Base-by-base conservation (phyloP, 2,113 vertebrate species). In the Petroica traversi region DNA sequence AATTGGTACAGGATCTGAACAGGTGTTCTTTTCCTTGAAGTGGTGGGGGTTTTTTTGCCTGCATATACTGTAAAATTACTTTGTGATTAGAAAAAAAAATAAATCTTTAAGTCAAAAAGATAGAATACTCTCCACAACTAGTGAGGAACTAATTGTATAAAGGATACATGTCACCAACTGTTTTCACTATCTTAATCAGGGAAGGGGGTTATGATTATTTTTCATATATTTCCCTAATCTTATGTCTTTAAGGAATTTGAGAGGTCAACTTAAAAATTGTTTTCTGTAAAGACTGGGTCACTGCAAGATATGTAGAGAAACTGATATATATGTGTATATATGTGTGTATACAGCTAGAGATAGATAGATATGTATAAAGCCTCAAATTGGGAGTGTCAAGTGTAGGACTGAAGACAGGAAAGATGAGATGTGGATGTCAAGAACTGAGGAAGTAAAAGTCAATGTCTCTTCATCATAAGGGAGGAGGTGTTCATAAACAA, bases 181-280 rank as follows among this genome's bases (percentile, higher is more conserved):
- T 95, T 95, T 94, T 22, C 28, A 43, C 73, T 95, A 41, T 63
- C 28, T 20, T 78, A 43, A 68, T 66, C 41, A 73, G 66, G 33
- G 64, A 63, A 89, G 58, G n/a, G 5, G 0, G 2, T 45, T 67
- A 23, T 55, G 19, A 8, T 4, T 52, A 29, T 52, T 61, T 48
- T 92, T 77, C 22, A 73, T 77, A 64, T 67, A 89, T 73, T 93
- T 83, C 51, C 45, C 54, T 82, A 36, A 88, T 33, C 1, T 64
- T 54, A 28, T 55, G 6, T 46, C 43, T 59, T 63, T 36, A 67
- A 72, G 34, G 40, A 87, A 71, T 67, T 64, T 51, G 43, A 86
- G 54, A 89, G 7, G 19, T 61, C 14, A 10, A 16, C 13, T 72
- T 55, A 43, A 64, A 5, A 78, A 33, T 6, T 40, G 1, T 31